Conservation (phyloP, 2,888 invertebrate species). For the Leistus spinibarbis region DNA sequence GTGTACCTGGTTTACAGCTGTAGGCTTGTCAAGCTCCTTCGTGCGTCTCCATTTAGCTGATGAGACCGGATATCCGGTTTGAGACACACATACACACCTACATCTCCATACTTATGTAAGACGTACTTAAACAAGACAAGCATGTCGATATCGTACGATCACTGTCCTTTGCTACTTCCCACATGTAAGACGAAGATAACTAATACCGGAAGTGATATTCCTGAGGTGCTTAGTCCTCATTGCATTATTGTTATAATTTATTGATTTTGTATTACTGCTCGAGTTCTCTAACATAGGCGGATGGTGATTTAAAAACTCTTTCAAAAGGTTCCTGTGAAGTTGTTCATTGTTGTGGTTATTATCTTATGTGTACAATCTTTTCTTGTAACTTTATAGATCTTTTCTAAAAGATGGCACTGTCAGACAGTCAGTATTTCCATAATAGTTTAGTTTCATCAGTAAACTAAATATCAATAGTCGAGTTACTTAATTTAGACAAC, state of each 20-base stretch:
- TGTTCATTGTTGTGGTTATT: background rate
- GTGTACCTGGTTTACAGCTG: background rate
- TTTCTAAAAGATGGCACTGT: background rate
- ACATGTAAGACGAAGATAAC: background rate
- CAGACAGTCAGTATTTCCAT: background rate
- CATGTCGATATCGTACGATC: background rate
- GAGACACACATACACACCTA: slow-evolving; percentile 21
- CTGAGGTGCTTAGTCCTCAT: no score
- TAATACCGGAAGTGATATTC: background rate
- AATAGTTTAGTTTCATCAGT: no score
- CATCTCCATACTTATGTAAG: slow-evolving; percentile 13
- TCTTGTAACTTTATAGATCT: background rate
- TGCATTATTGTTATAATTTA: background rate
- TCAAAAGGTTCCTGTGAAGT: background rate
- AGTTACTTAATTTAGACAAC: background rate
- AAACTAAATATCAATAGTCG: background rate
- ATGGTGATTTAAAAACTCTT: background rate
- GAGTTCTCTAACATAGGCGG: background rate
- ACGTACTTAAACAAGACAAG: background rate
- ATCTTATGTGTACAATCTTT: background rate
- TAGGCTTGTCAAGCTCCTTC: slow-evolving; percentile 7
- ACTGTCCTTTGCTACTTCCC: background rate
- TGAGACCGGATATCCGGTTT: slow-evolving; percentile 46
- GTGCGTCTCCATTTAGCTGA: slow-evolving; percentile 45
- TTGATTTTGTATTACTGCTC: background rate